These are phyloP conservation scores for Melipona beecheii DNA, from an alignment of 2,888 invertebrate genomes.

Conservation along the genomic window DNA sequence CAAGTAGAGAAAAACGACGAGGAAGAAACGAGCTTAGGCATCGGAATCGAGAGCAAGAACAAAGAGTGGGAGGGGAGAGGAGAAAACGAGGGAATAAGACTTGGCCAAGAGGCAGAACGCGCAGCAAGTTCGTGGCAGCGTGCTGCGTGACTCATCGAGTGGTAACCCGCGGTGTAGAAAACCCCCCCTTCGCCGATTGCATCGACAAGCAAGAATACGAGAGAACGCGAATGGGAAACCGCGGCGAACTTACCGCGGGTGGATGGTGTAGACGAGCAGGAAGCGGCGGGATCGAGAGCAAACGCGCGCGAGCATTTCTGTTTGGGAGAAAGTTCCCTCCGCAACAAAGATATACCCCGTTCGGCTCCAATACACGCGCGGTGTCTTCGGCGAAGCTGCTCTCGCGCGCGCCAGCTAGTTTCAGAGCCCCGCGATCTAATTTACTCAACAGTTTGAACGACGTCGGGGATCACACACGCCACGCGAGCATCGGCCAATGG, in stretches of 20 bases:
- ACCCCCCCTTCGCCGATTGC: constrained; percentile 56
- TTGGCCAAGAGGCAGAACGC: constrained; percentile 47
- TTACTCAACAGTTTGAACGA: constrained; percentile 21
- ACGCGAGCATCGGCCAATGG: neutral
- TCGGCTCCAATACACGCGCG: neutral
- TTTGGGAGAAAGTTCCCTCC: constrained; percentile 48
- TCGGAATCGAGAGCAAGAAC: neutral
- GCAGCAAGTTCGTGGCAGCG: constrained; percentile 44
- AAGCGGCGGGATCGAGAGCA: constrained; percentile 28
- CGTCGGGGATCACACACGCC: neutral
- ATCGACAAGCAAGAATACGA: constrained; percentile 53
- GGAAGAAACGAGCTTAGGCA: neutral
- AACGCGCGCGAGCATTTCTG: constrained; percentile 27
- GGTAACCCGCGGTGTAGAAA: constrained; percentile 67
- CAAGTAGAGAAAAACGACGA: neutral
- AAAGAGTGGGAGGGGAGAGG: constrained; percentile 19
- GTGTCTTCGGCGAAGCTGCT: neutral
- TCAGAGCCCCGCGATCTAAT: constrained; percentile 31
- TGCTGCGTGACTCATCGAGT: constrained; percentile 75
- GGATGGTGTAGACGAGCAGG: constrained; percentile 35
- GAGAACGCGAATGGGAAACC: constrained; percentile 27
- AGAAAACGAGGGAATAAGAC: constrained; percentile 41
- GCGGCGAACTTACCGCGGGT: constrained; percentile 28
- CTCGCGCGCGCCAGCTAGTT: constrained; percentile 1
- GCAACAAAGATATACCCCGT: constrained; percentile 26